Evolutionary conservation across 2,888 invertebrate genomes (phyloP), one percentile per base, ranked within the genome.

Genomic region (Drosophila helvetica): DNA sequence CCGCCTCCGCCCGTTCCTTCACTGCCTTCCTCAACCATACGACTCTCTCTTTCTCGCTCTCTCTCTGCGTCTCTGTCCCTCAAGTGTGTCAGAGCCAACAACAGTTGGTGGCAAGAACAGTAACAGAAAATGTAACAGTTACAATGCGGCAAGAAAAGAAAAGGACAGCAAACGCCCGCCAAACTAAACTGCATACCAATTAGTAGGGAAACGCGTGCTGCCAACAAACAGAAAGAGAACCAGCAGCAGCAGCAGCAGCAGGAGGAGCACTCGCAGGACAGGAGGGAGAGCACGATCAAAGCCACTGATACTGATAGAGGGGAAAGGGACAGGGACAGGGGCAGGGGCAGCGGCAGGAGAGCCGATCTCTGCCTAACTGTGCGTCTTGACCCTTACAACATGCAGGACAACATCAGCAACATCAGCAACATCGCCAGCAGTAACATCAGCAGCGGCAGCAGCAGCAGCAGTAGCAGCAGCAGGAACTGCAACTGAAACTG

Each of bases 161-260:
- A 72, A 74, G 68, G 64, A 76, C 74, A 77, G 66, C 75, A 81
- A 79, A 79, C 81, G 45, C 80, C 80, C 88, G 85, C 89, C 87
- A 91, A 89, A 83, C 82, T 77, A 69, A 86, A 76, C 89, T 89
- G 89, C 84, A 90, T 87, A 90, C 90, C 91, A 90, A 90, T 90
- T 90, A 90, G 90, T 88, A 83, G 77, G 70, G 79, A 79, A 90
- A 85, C 91, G 90, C 90, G 91, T 90, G 90, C 90, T 90, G 84
- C 81, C 80, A 81, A 84, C 80, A 77, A 76, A 38, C n/a, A 38
- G 38, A 38, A 15, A 38, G 38, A 38, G 75, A 74, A 73, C 62
- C 18, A 80, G 53, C 66, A 75, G 22, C 71, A 75, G 19, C 62
- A 77, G 38, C 58, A 75, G 18, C 62, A 78, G 38, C 61, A 30